Percentiles rank a stretch among this genome's conserved stretches.
phyloP scores from a whole-genome alignment of 1,140 invertebrate genomes.

The Orussus abietinus region DNA sequence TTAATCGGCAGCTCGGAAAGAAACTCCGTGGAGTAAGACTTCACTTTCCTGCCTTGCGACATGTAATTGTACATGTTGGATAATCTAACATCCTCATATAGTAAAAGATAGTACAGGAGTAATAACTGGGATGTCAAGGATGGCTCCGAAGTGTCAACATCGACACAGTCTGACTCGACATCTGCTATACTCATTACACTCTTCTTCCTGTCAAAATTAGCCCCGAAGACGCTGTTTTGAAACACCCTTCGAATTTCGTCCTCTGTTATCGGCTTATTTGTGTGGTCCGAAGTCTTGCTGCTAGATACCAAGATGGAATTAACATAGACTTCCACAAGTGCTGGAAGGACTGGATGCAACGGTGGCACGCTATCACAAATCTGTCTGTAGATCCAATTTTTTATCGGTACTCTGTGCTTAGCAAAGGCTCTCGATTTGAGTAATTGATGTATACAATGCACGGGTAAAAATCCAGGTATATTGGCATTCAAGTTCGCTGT shows the following conservation, averaged over 20 bases:
- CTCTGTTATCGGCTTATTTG: conserved; percentile 89
- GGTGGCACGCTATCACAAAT: conserved; percentile 82
- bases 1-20: conserved; percentile 90
- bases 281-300: conserved; percentile 68
- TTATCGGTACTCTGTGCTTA: conserved; percentile 91
- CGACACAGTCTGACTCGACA: conserved; percentile 55
- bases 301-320: conserved; percentile 85
- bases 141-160: conserved; percentile 60
- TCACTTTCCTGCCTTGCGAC: conserved; percentile 70
- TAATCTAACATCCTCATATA: conserved; percentile 89
- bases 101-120: conserved; percentile 85
- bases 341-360: conserved; percentile 87
- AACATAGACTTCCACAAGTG: conserved; percentile 93
- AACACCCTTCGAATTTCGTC: conserved; percentile 86
- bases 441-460: conserved; percentile 96
- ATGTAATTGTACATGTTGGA: conserved; percentile 72
- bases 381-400: conserved; percentile 94
- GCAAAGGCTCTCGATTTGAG: conserved; percentile 93
- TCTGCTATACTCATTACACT: conserved; percentile 48
- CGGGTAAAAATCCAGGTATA: conserved; percentile 88
- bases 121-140: conserved; percentile 84
- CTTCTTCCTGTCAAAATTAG: conserved; percentile 62
- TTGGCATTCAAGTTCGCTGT: conserved; percentile 85
- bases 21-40: conserved; percentile 84
- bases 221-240: conserved; percentile 69